Evolutionary conservation across 2,888 invertebrate genomes (phyloP).

Genomic region (Malacosoma neustria): DNA sequence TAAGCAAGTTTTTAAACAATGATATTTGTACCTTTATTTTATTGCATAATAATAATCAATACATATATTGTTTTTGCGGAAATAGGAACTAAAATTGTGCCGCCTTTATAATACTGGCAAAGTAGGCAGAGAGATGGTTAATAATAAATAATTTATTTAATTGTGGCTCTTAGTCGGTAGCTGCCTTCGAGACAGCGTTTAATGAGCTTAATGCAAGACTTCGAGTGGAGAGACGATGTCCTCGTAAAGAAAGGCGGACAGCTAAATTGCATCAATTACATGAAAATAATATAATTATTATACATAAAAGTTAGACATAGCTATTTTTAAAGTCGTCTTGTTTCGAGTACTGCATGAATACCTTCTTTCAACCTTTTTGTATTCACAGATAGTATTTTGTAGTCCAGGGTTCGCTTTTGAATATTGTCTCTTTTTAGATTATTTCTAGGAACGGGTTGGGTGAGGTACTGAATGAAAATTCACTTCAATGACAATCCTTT

Average conservation of each 20-base stretch:
- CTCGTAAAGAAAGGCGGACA: background rate
- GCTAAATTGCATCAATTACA: background rate
- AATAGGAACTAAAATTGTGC: constrained; percentile 43
- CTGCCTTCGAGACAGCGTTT: constrained; percentile 29
- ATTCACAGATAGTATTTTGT: too few relatives aligned
- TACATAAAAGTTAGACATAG: background rate
- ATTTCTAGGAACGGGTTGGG: too few relatives aligned
- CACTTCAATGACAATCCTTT: too few relatives aligned
- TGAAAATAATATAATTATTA: background rate
- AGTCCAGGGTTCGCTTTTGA: too few relatives aligned
- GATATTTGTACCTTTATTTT: too few relatives aligned
- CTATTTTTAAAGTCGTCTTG: background rate
- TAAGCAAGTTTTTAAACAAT: too few relatives aligned
- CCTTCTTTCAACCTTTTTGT: too few relatives aligned
- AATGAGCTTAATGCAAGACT: background rate
- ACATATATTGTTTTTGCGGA: too few relatives aligned
- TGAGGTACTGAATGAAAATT: too few relatives aligned
- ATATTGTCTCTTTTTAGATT: too few relatives aligned
- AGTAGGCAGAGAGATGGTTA: constrained; percentile 44
- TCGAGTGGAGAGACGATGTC: background rate
- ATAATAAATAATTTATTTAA: constrained; percentile 69
- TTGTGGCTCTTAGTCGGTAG: constrained; percentile 53
- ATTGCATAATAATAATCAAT: too few relatives aligned
- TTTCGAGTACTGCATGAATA: background rate
- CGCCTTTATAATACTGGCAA: constrained; percentile 8